Evolutionary conservation across 2,888 invertebrate species (phyloP), one percentile per base, ranked within the genome.

Genomic region (Eupithecia exiguata): DNA sequence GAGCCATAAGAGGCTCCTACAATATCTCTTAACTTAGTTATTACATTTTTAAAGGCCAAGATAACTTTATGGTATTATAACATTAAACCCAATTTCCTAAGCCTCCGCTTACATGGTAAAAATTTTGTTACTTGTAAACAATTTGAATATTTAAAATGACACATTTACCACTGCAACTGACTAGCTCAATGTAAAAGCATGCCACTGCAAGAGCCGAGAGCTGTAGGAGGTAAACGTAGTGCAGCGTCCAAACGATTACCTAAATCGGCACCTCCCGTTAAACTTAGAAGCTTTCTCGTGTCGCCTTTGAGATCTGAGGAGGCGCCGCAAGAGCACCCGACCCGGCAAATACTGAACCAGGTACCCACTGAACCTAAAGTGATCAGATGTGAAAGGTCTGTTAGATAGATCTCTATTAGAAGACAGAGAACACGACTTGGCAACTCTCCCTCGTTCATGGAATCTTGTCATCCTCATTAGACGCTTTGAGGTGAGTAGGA

Each of bases 251-350:
- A 76, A 74, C 76, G 76, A 76, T 76, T 76, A 73, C 76, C 76
- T 76, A 66, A 76, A 76, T 76, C 76, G 76, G 76, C 73, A 73
- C 62, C 75, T 66, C 46, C 73, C 46, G 65, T 68, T 76, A 71
- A 76, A 76, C 76, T 76, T 78, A 79, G 78, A 78, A 79, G 79
- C 79, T 78, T 79, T 78, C 79, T 73, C 77, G 71, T 79, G 79
- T 79, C 72, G 69, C 75, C 62, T 75, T 71, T 69, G 61, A 71
- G 71, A 70, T 74, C 74, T 70, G 53, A 68, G 69, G 36, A 43
- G 49, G n/a, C 62, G 30, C 30, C 61, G 35, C 71, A 49, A 73
- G 35, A 76, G 18, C 71, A 18, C 18, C 30, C 73, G 72, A 71
- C 49, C 18, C 43, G 40, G 35, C 2, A 35, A 16, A 21, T 21